Conservation (phyloP, 2,113 vertebrate genomes). For the Gadus macrocephalus region DNA sequence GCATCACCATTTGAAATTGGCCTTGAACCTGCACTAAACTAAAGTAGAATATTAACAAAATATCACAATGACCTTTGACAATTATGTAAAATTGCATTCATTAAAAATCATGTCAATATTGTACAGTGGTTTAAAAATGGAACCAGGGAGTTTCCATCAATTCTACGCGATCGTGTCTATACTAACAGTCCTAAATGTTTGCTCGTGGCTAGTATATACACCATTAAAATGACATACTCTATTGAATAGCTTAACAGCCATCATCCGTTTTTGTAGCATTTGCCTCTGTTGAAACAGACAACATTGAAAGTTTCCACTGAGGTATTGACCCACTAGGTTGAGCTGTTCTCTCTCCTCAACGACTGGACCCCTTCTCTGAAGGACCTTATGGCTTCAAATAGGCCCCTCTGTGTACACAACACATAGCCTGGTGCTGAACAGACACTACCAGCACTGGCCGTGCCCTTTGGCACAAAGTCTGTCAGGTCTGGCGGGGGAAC, state of each 20-base stretch:
- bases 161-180: background rate
- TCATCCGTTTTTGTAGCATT: background rate
- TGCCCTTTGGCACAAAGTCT: slow-evolving; percentile 34
- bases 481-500: background rate
- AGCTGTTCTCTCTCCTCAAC: slow-evolving; percentile 45
- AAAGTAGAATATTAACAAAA: slow-evolving; percentile 1
- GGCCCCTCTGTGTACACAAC: slow-evolving; percentile 59
- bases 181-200: background rate
- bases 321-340: slow-evolving; percentile 39
- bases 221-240: too few species aligned
- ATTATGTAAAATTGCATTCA: too few species aligned
- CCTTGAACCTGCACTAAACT: background rate
- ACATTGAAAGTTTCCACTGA: background rate
- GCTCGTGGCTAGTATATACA: background rate
- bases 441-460: slow-evolving; percentile 23
- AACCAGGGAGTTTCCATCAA: too few species aligned
- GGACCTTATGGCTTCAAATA: slow-evolving; percentile 25
- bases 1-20: background rate
- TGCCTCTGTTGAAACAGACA: background rate
- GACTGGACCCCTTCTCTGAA: background rate
- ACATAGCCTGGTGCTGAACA: slow-evolving; percentile 21
- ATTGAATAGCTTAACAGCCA: too few species aligned
- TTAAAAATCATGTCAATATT: too few species aligned
- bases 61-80: background rate
- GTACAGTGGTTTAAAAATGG: too few species aligned